phyloP scores from a whole-genome alignment of 2,113 vertebrate species.

The Halichoerus grypus region DNA sequence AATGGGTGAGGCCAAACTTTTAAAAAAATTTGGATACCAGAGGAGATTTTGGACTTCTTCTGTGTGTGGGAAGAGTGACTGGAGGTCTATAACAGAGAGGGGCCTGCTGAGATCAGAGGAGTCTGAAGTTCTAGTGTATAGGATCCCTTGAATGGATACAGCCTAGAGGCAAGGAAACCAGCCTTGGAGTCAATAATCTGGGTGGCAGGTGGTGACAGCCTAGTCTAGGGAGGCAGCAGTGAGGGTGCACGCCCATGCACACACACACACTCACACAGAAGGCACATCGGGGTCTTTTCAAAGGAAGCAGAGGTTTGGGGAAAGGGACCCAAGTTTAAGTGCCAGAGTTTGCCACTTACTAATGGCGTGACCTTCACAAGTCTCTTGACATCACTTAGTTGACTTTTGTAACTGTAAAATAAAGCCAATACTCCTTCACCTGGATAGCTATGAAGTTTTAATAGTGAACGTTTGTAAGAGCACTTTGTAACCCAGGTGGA shows the following conservation, averaged over 20 bases:
- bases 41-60: neutral
- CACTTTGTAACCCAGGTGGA: neutral
- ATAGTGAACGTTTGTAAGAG: neutral
- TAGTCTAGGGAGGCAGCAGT: neutral
- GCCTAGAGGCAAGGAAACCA: neutral
- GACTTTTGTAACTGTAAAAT: neutral
- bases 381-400: neutral
- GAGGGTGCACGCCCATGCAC: neutral
- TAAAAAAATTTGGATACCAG: neutral
- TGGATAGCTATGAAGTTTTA: neutral
- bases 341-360: neutral
- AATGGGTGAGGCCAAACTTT: neutral
- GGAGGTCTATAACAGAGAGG: neutral
- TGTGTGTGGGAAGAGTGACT: neutral
- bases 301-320: neutral
- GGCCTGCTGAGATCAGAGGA: rapidly evolving
- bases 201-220: neutral
- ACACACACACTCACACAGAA: neutral
- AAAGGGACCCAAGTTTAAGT: neutral
- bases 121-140: neutral
- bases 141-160: neutral
- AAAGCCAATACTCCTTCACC: neutral
- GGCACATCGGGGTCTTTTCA: neutral
- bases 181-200: neutral
- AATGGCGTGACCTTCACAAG: neutral